Evolutionary conservation across 2,888 invertebrate genomes (phyloP).

Genomic region (Flexamia atlantica): DNA sequence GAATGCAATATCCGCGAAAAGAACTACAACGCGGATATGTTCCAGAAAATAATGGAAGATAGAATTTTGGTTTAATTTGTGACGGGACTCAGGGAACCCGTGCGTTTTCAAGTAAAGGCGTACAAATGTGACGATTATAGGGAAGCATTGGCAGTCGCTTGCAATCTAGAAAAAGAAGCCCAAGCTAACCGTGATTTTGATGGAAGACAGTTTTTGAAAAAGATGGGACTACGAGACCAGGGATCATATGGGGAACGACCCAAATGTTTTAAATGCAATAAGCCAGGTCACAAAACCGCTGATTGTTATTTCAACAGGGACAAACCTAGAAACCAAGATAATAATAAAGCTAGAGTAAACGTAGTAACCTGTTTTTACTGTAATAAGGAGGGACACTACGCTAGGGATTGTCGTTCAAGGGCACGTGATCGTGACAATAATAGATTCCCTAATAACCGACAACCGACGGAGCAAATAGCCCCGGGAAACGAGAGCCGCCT

Average conservation of each 20-base stretch:
- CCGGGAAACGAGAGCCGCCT: too few species aligned
- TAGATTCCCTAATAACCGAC: too few species aligned
- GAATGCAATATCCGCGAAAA: conserved; percentile 42
- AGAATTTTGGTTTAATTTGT: background rate
- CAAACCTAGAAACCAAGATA: background rate
- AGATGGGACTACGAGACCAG: conserved; percentile 1
- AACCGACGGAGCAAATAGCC: too few species aligned
- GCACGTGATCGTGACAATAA: too few species aligned
- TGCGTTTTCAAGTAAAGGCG: conserved; percentile 21
- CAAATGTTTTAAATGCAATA: background rate
- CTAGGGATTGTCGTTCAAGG: background rate
- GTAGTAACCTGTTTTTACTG: background rate
- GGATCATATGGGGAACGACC: background rate
- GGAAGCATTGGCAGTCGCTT: conserved; percentile 22
- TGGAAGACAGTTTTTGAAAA: background rate
- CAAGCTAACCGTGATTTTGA: conserved; percentile 7
- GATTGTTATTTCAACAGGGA: background rate
- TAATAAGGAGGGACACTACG: background rate
- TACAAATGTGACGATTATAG: conserved; percentile 18
- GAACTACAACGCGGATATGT: conserved; percentile 29
- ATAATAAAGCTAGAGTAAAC: background rate
- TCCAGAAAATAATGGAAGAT: conserved; percentile 42
- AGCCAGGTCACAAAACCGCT: background rate
- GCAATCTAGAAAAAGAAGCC: conserved; percentile 34
- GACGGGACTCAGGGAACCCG: conserved; percentile 27